A percentile compares a stretch with the other conserved stretches of the same genome.
phyloP scores from a whole-genome alignment of 2,888 invertebrate genomes.

The Heliconius cydno region DNA sequence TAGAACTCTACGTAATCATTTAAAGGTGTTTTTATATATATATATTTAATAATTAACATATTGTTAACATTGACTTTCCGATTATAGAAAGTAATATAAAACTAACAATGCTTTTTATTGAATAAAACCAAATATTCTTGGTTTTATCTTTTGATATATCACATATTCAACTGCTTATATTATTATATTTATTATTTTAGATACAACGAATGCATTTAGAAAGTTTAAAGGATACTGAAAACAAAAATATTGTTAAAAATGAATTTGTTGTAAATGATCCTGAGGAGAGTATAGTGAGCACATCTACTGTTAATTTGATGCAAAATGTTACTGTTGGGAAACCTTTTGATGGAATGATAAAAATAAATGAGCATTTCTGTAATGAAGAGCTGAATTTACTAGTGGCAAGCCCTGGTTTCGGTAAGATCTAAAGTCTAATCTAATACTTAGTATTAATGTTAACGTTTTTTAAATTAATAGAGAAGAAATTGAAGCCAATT shows the following conservation, averaged over 20 bases:
- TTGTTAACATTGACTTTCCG: too few relatives aligned
- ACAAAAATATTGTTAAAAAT: slow-evolving; percentile 23
- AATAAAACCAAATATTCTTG: too few relatives aligned
- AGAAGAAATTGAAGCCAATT: too few relatives aligned
- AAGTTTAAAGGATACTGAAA: slow-evolving; percentile 53
- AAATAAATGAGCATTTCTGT: slow-evolving; percentile 52
- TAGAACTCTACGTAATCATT: slow-evolving; percentile 64
- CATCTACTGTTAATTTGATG: slow-evolving; percentile 52
- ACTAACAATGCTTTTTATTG: too few relatives aligned
- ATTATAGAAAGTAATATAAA: too few relatives aligned
- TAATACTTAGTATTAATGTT: not conserved
- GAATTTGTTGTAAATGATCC: not conserved
- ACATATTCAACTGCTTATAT: not conserved
- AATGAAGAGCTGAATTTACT: slow-evolving; percentile 61
- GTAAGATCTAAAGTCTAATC: slow-evolving; percentile 51
- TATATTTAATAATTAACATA: too few relatives aligned
- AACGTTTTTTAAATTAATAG: not conserved
- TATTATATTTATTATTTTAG: slow-evolving; percentile 52
- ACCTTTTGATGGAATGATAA: slow-evolving; percentile 32
- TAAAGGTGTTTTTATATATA: slow-evolving; percentile 59
- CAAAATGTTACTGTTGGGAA: slow-evolving; percentile 37
- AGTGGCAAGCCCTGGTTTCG: slow-evolving; percentile 55
- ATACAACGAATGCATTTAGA: slow-evolving; percentile 72
- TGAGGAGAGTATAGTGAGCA: slow-evolving; percentile 41
- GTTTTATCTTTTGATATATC: too few relatives aligned